Evolutionary conservation across 2,888 invertebrate genomes (phyloP).

Genomic region (Cyclophora punctaria): DNA sequence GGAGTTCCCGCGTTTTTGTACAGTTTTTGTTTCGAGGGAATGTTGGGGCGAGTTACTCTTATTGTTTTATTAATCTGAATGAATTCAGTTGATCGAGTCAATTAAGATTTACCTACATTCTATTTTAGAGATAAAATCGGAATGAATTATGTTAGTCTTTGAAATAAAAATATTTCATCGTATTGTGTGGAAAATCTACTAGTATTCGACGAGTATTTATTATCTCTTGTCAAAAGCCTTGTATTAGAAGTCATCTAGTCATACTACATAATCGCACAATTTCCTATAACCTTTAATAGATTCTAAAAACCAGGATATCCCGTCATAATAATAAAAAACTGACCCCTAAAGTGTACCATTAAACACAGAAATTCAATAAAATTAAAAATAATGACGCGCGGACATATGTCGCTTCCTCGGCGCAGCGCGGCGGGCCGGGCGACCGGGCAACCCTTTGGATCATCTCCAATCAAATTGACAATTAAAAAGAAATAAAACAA

Average conservation of each 20-base stretch:
- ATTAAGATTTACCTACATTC: no score
- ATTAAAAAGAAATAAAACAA: constrained; percentile 76
- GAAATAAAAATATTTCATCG: no score
- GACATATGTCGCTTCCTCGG: constrained; percentile 70
- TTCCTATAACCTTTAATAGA: no score
- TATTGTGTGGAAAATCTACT: no score
- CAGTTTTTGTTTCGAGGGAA: constrained; percentile 11
- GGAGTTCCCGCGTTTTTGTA: constrained; percentile 46
- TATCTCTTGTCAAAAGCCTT: no score
- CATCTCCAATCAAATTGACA: constrained; percentile 39
- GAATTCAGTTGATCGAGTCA: neutral
- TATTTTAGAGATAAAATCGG: no score
- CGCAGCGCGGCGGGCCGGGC: constrained; percentile 13
- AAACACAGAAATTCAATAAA: constrained; percentile 36
- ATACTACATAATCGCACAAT: no score
- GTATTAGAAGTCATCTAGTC: no score
- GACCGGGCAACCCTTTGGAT: constrained; percentile 61
- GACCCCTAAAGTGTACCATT: constrained; percentile 15
- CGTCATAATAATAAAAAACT: constrained; percentile 13
- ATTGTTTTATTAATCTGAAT: neutral
- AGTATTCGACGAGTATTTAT: no score
- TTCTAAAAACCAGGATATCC: constrained; percentile 14
- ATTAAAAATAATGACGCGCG: constrained; percentile 64
- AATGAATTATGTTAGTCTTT: no score
- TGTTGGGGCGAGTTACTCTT: constrained; percentile 2